phyloP scores from a whole-genome alignment of 1,140 invertebrate species.

The Trachymyrmex cornetzi region DNA sequence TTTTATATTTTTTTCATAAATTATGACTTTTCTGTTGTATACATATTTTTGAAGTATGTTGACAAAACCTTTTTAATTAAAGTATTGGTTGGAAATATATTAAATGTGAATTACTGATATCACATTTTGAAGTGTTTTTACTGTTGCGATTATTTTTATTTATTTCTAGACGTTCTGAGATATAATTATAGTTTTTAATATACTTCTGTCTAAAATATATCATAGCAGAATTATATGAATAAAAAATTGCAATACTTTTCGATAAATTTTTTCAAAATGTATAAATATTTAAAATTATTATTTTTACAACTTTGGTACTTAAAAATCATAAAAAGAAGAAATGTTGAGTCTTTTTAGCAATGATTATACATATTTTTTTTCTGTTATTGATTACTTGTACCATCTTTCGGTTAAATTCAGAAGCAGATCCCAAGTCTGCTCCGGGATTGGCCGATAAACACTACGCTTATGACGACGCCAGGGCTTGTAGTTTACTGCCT shows the following conservation, averaged over 20 bases:
- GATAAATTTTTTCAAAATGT: neutral
- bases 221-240: neutral
- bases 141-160: neutral
- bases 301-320: neutral
- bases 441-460: constrained; percentile 83
- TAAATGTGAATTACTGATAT: neutral
- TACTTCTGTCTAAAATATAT: neutral
- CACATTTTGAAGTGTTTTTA: constrained; percentile 9
- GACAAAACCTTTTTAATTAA: neutral
- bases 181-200: neutral
- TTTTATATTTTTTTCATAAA: neutral
- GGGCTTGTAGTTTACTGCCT: constrained; percentile 67
- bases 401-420: constrained; percentile 83
- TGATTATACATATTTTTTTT: neutral
- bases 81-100: neutral
- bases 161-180: neutral
- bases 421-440: constrained; percentile 77
- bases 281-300: constrained; percentile 23
- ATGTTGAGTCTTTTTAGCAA: neutral
- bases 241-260: neutral
- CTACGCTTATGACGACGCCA: constrained; percentile 69
- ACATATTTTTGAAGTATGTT: neutral
- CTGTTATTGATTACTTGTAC: constrained; percentile 62
- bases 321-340: neutral
- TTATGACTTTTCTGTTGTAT: neutral